A percentile compares a stretch with the other conserved stretches of the same genome.
Conservation (phyloP, 1,140 invertebrate species). For the Heliconius hermathena region DNA sequence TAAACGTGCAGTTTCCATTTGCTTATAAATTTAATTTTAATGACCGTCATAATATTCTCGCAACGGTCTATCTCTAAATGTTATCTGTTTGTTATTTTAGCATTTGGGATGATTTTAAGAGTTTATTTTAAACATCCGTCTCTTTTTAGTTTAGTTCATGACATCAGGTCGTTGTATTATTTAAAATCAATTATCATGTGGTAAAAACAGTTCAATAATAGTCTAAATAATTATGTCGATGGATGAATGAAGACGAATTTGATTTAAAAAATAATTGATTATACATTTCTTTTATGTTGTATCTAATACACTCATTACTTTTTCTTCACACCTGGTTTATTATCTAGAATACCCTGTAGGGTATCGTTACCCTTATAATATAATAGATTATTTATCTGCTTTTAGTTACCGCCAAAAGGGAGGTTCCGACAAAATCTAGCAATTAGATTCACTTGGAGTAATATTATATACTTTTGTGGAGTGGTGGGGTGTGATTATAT, state of each 20-base stretch:
- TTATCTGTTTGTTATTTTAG: conserved; percentile 4
- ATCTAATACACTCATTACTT: too few relatives aligned
- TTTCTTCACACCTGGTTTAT: too few relatives aligned
- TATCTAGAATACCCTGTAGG: too few relatives aligned
- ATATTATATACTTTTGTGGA: too few relatives aligned
- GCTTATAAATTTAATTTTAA: too few relatives aligned
- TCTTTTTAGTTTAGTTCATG: neutral
- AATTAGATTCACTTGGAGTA: too few relatives aligned
- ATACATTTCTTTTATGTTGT: too few relatives aligned
- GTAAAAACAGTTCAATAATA: neutral
- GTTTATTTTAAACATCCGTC: neutral
- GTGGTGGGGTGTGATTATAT: neutral
- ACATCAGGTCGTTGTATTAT: neutral
- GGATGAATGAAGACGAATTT: neutral
- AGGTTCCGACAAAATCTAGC: too few relatives aligned
- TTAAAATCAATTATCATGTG: neutral
- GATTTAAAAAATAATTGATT: neutral
- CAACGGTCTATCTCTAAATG: neutral
- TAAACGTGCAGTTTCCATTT: too few relatives aligned
- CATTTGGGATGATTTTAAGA: neutral
- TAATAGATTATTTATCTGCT: too few relatives aligned
- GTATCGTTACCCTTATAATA: too few relatives aligned
- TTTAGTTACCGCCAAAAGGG: too few relatives aligned
- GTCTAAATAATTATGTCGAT: neutral
- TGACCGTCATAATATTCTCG: neutral